A percentile compares a stretch with the other conserved stretches of the same genome.
Conservation (phyloP, 2,113 vertebrate genomes). For the Nesogale talazaci region DNA sequence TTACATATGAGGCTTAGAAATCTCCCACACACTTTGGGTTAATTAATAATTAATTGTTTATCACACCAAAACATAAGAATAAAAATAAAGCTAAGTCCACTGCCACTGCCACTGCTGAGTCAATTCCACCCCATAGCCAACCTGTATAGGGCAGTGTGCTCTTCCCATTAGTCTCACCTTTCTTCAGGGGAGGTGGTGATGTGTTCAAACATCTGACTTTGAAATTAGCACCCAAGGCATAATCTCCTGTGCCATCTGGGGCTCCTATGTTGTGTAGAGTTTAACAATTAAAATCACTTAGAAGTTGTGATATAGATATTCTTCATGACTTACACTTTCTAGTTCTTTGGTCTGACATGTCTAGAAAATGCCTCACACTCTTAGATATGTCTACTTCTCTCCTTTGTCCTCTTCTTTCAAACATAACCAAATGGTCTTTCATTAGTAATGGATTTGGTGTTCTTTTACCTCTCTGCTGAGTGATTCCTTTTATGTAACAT, state of each 20-base stretch:
- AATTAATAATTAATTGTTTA: not conserved
- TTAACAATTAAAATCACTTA: too few relatives aligned
- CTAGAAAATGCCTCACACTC: not conserved
- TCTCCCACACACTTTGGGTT: not conserved
- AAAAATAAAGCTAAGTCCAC: too few relatives aligned
- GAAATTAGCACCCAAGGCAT: too few relatives aligned
- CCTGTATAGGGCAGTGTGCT: too few relatives aligned
- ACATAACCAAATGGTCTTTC: not conserved
- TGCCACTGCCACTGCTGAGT: too few relatives aligned
- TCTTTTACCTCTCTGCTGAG: not conserved
- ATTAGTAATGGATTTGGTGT: not conserved
- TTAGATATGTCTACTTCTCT: not conserved
- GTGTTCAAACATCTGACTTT: too few relatives aligned
- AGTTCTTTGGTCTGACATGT: not conserved
- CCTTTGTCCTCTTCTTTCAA: not conserved
- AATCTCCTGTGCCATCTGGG: too few relatives aligned
- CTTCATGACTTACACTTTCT: not conserved
- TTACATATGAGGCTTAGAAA: not conserved
- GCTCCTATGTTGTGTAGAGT: too few relatives aligned
- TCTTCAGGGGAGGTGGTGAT: too few relatives aligned
- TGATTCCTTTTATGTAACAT: not conserved
- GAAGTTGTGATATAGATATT: not conserved
- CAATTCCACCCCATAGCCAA: too few relatives aligned
- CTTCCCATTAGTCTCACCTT: too few relatives aligned
- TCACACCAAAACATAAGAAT: too few relatives aligned